Evolutionary conservation across 2,797 vertebrate species (phyloP).

Genomic region (Odontamblyopus rebecca): DNA sequence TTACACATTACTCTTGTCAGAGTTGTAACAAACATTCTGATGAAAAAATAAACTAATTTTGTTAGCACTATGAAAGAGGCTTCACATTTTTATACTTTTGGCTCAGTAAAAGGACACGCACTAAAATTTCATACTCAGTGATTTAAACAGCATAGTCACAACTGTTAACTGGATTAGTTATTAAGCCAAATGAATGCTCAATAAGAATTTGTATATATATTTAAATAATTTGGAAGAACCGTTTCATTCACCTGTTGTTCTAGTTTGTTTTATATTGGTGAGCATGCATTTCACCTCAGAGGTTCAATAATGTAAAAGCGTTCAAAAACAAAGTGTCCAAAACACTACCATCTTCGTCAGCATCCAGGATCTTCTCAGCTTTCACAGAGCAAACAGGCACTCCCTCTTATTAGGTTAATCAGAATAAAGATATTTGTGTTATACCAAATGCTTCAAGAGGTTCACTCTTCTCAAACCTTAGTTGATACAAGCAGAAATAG

Average conservation of each 20-base stretch:
- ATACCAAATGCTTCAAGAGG: slow-evolving; percentile 17
- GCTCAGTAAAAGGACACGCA: background rate
- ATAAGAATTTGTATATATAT: background rate
- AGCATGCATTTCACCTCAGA: slow-evolving; percentile 19
- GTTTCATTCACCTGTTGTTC: slow-evolving; percentile 29
- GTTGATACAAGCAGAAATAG: slow-evolving; percentile 23
- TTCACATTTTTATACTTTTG: slow-evolving; percentile 1
- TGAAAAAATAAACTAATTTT: background rate
- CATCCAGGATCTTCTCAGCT: slow-evolving; percentile 42
- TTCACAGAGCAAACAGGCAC: slow-evolving; percentile 9
- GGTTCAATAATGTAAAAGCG: slow-evolving; percentile 21
- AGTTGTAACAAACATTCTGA: background rate
- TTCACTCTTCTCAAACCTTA: slow-evolving; percentile 31
- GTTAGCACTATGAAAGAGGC: background rate
- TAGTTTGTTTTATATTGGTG: slow-evolving; percentile 29
- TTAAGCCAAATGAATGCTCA: background rate
- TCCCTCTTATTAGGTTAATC: background rate
- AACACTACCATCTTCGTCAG: slow-evolving; percentile 33
- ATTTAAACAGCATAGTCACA: background rate
- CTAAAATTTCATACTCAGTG: background rate
- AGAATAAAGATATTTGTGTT: slow-evolving; percentile 12
- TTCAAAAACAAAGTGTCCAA: slow-evolving; percentile 10
- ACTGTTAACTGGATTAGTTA: background rate
- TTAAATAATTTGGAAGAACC: slow-evolving; percentile 20
- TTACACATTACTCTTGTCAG: background rate